These are phyloP conservation scores for Tringa solitaria DNA, from an alignment of 2,113 vertebrate genomes.

Conservation along the genomic window DNA sequence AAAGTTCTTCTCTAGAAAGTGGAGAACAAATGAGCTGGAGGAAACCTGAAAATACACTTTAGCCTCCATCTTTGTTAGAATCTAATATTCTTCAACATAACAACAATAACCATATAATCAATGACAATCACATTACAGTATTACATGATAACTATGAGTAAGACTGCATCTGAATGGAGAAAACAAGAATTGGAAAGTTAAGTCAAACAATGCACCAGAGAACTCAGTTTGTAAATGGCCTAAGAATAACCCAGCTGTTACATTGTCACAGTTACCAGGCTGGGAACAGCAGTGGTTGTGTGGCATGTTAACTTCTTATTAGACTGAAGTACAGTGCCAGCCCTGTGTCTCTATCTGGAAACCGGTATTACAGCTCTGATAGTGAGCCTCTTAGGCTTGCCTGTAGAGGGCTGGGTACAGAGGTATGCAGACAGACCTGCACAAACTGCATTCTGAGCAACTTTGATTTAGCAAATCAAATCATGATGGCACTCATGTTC, in stretches of 20 bases:
- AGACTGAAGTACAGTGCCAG: not conserved
- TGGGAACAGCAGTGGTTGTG: not conserved
- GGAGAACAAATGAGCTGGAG: not conserved
- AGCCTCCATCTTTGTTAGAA: not conserved
- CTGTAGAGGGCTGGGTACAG: not conserved
- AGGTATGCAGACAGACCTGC: not conserved
- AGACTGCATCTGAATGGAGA: not conserved
- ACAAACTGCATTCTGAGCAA: not conserved
- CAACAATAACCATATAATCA: not conserved
- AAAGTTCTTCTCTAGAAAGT: not conserved
- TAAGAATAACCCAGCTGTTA: not conserved
- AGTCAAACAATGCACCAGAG: not conserved
- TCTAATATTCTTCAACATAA: not conserved
- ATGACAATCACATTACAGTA: not conserved
- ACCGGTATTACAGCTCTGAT: not conserved
- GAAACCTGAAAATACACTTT: not conserved
- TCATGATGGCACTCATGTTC: accelerated
- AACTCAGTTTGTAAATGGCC: not conserved
- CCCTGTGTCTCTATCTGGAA: not conserved
- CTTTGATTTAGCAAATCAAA: not conserved
- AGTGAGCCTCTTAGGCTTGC: not conserved
- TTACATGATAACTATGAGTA: not conserved
- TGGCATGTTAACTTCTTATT: not conserved
- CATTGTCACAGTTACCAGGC: not conserved
- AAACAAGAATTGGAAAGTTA: not conserved